Percentiles rank a stretch among this genome's conserved stretches.
phyloP scores from a whole-genome alignment of 2,888 invertebrate genomes.

The Idaea dimidiata region DNA sequence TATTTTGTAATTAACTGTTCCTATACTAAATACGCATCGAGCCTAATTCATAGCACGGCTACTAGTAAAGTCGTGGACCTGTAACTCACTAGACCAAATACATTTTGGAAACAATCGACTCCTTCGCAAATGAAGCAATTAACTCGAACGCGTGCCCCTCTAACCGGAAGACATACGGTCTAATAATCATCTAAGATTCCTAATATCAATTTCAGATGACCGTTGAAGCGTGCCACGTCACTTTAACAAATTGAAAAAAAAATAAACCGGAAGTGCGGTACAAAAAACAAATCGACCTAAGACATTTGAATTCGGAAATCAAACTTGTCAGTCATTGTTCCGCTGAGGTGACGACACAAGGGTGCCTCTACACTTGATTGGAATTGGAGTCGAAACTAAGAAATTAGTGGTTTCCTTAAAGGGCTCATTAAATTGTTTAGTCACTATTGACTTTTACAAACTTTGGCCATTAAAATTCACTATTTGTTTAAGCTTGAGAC shows the following conservation, averaged over 20 bases:
- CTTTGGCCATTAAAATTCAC: no score
- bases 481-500: no score
- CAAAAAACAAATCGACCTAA: constrained; percentile 74
- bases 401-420: constrained; percentile 52
- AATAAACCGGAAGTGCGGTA: constrained; percentile 72
- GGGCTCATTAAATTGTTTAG: constrained; percentile 54
- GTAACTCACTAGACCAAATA: background rate
- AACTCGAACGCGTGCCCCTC: constrained; percentile 68
- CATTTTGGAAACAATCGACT: constrained; percentile 29
- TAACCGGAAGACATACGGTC: constrained; percentile 75
- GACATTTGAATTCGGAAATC: constrained; percentile 54
- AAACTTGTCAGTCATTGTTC: constrained; percentile 64
- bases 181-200: constrained; percentile 74
- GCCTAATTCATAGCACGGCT: constrained; percentile 22
- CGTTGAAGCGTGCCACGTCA: constrained; percentile 63
- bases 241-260: constrained; percentile 55
- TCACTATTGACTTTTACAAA: constrained; percentile 31
- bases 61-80: constrained; percentile 35
- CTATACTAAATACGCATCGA: background rate
- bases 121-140: constrained; percentile 77
- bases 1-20: no score
- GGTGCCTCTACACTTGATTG: constrained; percentile 33
- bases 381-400: constrained; percentile 23
- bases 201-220: constrained; percentile 77
- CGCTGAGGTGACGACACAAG: constrained; percentile 47